Evolutionary conservation across 2,888 invertebrate genomes (phyloP).

Genomic region (Cotesia congregata): DNA sequence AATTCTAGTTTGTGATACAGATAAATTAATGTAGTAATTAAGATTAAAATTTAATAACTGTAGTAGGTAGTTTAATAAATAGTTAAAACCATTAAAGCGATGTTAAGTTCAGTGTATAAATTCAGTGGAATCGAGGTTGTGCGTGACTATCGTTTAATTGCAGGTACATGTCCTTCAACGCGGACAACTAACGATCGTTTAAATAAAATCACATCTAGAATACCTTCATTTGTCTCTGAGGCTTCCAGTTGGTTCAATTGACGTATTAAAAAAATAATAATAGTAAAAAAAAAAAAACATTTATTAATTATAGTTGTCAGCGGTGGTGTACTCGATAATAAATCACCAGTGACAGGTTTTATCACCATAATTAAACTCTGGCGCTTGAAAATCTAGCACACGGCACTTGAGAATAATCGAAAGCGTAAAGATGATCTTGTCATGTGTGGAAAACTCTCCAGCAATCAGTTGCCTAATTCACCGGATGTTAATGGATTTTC

Average conservation of each 20-base stretch:
- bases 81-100: slow-evolving; percentile 30
- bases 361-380: background rate
- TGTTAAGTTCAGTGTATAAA: slow-evolving; percentile 19
- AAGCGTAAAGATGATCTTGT: slow-evolving; percentile 1
- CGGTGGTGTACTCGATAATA: background rate
- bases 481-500: slow-evolving; percentile 59
- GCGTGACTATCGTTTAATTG: slow-evolving; percentile 40
- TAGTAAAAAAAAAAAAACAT: slow-evolving; percentile 7
- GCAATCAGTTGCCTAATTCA: slow-evolving; percentile 50
- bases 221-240: slow-evolving; percentile 17
- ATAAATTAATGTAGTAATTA: slow-evolving; percentile 18
- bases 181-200: slow-evolving; percentile 33
- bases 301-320: slow-evolving; percentile 15
- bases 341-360: background rate
- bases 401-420: slow-evolving; percentile 33
- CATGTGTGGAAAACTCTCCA: background rate
- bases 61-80: slow-evolving; percentile 26
- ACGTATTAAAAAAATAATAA: slow-evolving; percentile 22
- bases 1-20: background rate
- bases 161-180: slow-evolving; percentile 37
- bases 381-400: slow-evolving; percentile 31
- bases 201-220: slow-evolving; percentile 24
- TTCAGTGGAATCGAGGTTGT: slow-evolving; percentile 35
- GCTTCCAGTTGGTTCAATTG: background rate
- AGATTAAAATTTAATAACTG: background rate